Base-by-base conservation (phyloP, 2,113 vertebrate genomes). In the Edolisoma coerulescens region DNA sequence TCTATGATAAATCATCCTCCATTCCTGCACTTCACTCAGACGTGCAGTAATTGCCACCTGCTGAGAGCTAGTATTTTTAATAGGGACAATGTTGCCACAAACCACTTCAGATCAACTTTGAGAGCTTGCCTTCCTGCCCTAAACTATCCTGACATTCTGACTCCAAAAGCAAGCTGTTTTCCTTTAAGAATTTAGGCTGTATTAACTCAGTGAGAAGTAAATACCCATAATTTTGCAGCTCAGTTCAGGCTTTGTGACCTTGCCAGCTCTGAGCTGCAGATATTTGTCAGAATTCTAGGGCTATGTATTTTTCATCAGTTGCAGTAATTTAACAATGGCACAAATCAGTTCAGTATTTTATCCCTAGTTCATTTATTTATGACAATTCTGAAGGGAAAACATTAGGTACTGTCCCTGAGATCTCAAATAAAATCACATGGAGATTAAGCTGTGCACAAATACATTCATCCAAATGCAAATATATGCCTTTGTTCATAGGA, bases 291-390 rank as follows among this genome's bases (percentile, higher is more conserved):
- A 90, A 70, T 87, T 87, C 35, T 80, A 47, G 18, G 41, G n/a
- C 67, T 70, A 47, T 50, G 42, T 88, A 59, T 90, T 93, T 96
- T 93, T 91, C 77, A 91, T 87, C 69, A 57, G 44, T 69, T 56
- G 37, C 54, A 85, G 78, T 90, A 89, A 85, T 91, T 91, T 77
- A 85, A 37, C 63, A 73, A 63, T 61, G 69, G 78, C 23, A 73
- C 32, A 50, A 91, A 85, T 65, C 30, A 41, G 45, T 90, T 85
- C 28, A 30, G 30, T 74, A 28, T 67, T 91, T 96, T 77, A 74
- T 90, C 56, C 57, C 68, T 20, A 76, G 45, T 80, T 95, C 70
- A 88, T 91, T 95, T 95, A 88, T 90, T 96, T 90, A 83, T 84
- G 75, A 61, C 82, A 88, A 77, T 44, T 85, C 50, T 69, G 54